Conservation (phyloP, 2,113 vertebrate species). For the Gasterosteus nipponicus region DNA sequence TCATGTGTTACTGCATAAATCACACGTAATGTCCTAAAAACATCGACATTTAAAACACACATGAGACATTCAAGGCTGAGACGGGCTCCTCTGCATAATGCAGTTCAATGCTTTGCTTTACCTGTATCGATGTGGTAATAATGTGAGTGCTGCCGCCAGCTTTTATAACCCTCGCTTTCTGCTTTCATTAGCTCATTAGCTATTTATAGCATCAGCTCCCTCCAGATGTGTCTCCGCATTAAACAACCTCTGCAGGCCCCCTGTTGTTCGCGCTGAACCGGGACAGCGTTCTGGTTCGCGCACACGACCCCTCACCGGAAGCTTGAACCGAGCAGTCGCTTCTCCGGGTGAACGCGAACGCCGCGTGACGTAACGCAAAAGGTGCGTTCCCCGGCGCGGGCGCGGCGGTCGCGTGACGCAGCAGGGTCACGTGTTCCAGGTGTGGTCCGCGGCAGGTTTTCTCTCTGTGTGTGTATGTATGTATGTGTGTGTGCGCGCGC, state of each 20-base stretch:
- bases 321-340: neutral
- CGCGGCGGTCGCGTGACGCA: constrained; percentile 12
- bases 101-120: neutral
- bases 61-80: neutral
- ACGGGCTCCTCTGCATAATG: neutral
- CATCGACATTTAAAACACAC: no score
- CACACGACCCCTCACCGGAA: neutral
- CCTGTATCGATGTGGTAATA: neutral
- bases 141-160: neutral
- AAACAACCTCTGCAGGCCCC: no score
- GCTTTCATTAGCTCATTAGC: no score
- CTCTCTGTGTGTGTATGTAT: neutral
- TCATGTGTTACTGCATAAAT: no score
- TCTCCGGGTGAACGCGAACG: neutral
- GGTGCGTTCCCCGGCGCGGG: no score
- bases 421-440: constrained; percentile 24
- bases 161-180: neutral
- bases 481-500: no score
- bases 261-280: no score
- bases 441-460: neutral
- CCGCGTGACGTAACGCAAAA: neutral
- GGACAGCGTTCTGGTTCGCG: neutral
- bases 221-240: no score
- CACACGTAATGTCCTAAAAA: no score
- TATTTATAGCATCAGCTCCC: no score